Conservation (phyloP, 2,113 vertebrate species). For the Ceuthmochares aereus region DNA sequence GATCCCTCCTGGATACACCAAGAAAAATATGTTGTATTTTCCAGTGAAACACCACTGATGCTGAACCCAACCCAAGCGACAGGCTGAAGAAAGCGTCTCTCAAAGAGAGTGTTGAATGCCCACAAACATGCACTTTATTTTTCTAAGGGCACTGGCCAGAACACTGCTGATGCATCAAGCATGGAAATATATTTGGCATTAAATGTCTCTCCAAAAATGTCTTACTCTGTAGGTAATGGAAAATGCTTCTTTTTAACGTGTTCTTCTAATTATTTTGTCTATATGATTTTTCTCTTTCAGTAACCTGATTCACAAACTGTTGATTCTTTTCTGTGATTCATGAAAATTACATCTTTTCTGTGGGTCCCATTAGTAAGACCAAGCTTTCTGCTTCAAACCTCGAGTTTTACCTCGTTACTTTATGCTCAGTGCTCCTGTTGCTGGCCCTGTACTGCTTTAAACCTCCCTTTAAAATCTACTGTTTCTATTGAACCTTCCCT, state of each 20-base stretch:
- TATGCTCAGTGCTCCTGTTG: not conserved
- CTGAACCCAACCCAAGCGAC: not conserved
- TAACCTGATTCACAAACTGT: not conserved
- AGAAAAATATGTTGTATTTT: conserved; percentile 16
- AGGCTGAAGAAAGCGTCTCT: conserved; percentile 18
- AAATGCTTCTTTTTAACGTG: not conserved
- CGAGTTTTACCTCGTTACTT: not conserved
- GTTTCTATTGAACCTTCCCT: not conserved
- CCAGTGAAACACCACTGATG: conserved; percentile 41
- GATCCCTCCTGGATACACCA: not conserved
- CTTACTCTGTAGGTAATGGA: not conserved
- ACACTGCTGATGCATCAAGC: conserved; percentile 7
- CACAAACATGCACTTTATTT: conserved; percentile 33
- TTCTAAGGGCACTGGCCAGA: conserved; percentile 29
- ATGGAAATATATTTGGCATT: not conserved
- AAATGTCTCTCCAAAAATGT: not conserved
- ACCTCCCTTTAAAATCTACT: not conserved
- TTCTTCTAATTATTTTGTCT: not conserved
- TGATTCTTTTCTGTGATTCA: not conserved
- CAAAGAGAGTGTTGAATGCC: not conserved
- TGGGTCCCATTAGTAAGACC: not conserved
- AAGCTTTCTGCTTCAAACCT: not conserved
- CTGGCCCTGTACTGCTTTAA: not conserved
- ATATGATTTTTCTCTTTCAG: not conserved
- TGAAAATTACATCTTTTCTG: not conserved